phyloP scores from a whole-genome alignment of 2,113 vertebrate genomes.

The Caloenas nicobarica region DNA sequence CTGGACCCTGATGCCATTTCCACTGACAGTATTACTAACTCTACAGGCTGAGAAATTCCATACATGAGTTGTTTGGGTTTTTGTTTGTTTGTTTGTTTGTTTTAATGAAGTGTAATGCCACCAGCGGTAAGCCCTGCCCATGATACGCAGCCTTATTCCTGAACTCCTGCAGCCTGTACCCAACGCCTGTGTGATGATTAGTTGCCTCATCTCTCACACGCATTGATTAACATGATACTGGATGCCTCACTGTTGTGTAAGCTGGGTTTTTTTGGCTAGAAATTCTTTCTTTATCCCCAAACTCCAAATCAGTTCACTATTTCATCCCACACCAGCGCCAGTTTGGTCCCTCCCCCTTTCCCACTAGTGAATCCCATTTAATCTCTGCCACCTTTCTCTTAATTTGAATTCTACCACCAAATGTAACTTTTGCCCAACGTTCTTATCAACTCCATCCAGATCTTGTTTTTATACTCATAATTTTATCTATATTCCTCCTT shows the following conservation, averaged over 20 bases:
- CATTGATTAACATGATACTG: background rate
- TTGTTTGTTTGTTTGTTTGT: no score
- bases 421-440: background rate
- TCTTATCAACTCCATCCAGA: background rate
- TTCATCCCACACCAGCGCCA: background rate
- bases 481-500: background rate
- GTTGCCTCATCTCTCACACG: background rate
- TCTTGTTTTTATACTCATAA: background rate
- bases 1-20: background rate
- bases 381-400: background rate
- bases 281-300: background rate
- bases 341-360: background rate
- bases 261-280: background rate
- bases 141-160: background rate
- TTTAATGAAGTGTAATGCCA: background rate
- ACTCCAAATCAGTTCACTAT: background rate
- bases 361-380: background rate
- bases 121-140: background rate
- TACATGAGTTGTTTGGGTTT: background rate
- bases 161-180: background rate
- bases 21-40: background rate
- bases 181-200: background rate
- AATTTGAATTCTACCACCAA: background rate
- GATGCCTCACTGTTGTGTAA: background rate
- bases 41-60: background rate